Percentiles rank a stretch among this genome's conserved stretches.
These are phyloP conservation scores for Nasonia oneida DNA, from an alignment of 2,888 invertebrate species.

Conservation along the genomic window DNA sequence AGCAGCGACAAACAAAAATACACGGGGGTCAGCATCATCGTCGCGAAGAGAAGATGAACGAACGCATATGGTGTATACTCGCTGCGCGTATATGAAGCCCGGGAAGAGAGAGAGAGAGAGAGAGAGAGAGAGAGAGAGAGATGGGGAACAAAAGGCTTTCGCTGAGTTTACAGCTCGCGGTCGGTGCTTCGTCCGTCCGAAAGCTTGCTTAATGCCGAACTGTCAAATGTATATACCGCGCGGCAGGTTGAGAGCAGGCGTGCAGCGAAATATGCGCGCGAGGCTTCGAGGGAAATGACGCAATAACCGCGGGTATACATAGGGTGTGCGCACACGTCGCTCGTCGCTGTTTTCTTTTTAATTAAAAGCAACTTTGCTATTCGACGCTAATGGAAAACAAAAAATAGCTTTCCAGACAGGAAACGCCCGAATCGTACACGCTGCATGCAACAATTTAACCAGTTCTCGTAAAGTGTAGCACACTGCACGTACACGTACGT, in stretches of 20 bases:
- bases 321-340: too few species aligned
- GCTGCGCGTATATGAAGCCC: conserved; percentile 10
- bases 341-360: too few species aligned
- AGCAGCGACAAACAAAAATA: conserved; percentile 25
- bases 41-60: background rate
- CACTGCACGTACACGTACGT: background rate
- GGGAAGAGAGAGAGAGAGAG: background rate
- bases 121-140: background rate
- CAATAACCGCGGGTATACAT: background rate
- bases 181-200: conserved; percentile 23
- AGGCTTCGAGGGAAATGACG: background rate
- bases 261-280: background rate
- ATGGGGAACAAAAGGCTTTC: conserved; percentile 31
- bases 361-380: too few species aligned
- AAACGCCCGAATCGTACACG: too few species aligned
- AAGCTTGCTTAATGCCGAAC: conserved; percentile 38
- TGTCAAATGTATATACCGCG: background rate
- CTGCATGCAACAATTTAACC: too few species aligned
- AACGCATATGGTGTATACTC: conserved; percentile 5
- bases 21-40: conserved; percentile 44
- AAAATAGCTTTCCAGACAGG: too few species aligned
- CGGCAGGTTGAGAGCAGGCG: background rate
- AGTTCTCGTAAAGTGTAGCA: background rate
- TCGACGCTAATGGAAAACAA: too few species aligned
- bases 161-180: background rate